Conservation (phyloP, 2,888 invertebrate genomes). For the Phyto melanocephala region DNA sequence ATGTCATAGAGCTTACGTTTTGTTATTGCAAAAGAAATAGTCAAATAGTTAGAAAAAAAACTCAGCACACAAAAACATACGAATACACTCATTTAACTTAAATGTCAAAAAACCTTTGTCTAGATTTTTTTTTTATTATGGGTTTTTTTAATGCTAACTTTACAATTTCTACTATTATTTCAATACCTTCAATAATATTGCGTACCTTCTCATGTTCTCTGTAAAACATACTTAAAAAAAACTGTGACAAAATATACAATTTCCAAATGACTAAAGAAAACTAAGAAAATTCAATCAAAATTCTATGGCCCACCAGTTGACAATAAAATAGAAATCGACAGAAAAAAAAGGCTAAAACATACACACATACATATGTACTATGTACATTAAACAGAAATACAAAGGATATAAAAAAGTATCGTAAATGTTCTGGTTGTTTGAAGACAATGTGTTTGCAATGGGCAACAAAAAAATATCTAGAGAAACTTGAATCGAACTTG, state of each 20-base stretch:
- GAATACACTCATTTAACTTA: slow-evolving; percentile 45
- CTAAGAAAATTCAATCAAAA: slow-evolving; percentile 63
- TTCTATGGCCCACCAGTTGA: slow-evolving; percentile 59
- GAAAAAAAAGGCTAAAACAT: background rate
- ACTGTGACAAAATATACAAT: background rate
- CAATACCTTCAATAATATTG: slow-evolving; percentile 40
- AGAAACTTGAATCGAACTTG: slow-evolving; percentile 59
- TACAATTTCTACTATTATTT: slow-evolving; percentile 20
- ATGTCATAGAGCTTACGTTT: background rate
- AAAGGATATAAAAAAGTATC: slow-evolving; percentile 2
- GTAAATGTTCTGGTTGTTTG: slow-evolving; percentile 47
- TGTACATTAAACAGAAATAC: slow-evolving; percentile 38
- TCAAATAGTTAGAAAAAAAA: background rate
- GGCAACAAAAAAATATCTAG: background rate
- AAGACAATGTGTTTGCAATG: background rate
- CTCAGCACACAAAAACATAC: background rate
- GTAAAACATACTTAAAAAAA: background rate
- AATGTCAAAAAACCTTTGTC: slow-evolving; percentile 50
- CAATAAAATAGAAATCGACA: slow-evolving; percentile 4
- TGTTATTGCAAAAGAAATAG: background rate
- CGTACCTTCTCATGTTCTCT: slow-evolving; percentile 13
- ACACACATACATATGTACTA: background rate
- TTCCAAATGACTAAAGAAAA: slow-evolving; percentile 42
- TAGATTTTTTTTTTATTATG: background rate
- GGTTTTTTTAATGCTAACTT: slow-evolving; percentile 5